Evolutionary conservation across 2,888 invertebrate genomes (phyloP), one percentile per base, ranked within the genome.

Genomic region (Carabus problematicus): DNA sequence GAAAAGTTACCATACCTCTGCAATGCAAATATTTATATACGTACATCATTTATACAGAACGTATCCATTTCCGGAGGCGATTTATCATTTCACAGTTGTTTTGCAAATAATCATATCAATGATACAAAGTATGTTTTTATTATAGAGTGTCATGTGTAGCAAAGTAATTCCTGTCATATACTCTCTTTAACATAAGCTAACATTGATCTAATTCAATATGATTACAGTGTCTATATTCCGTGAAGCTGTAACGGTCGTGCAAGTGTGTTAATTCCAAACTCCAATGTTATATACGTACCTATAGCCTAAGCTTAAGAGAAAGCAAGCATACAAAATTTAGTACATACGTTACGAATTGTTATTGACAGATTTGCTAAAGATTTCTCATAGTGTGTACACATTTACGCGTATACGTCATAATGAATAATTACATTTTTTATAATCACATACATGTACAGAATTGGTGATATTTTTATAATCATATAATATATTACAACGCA

Each of bases 401-500:
- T 64, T 29, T 58, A 39, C 39, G 45, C 29, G 29, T 29, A 14
- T 47, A 45, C 49, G 47, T 58, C 29, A 59, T 58, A 40, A 60
- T 41, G 54, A 60, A 66, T n/a, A n/a, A n/a, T n/a, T n/a, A n/a
- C n/a, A n/a, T n/a, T 66, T 66, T 66, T 66, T 60, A 67, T 67
- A 67, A 49, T 67, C 67, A 47, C 9, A 7, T 29, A 56, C 43
- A 64, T 66, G 66, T 66, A 66, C 49, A 66, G 47, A 66, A 59
- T 66, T 58, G 66, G 66, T 67, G 60, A 67, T 67, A 67, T 67
- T 67, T 67, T 67, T 60, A 60, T 67, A 67, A 60, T 60, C 52
- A 39, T 67, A 60, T 49, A 29, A 8, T 56, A 45, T 59, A 49
- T 41, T 56, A 54, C 67, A 43, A 64, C 64, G 55, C 64, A 60